phyloP scores from a whole-genome alignment of 2,888 invertebrate species.

The Meliscaeva auricollis region DNA sequence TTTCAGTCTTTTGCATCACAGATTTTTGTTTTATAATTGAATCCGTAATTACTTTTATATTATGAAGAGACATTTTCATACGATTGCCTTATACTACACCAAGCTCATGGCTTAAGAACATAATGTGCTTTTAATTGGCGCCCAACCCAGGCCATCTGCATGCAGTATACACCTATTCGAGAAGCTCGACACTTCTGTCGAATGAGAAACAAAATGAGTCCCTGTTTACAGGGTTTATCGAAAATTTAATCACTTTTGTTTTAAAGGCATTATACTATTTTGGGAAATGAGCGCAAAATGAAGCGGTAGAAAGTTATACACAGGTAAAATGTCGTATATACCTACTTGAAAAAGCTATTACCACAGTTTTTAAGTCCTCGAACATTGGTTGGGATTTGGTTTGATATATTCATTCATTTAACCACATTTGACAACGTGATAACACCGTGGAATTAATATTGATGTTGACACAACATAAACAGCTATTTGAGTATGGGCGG shows the following conservation, averaged over 20 bases:
- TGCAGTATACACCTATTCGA: background rate
- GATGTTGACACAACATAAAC: too few relatives aligned
- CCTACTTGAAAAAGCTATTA: too few relatives aligned
- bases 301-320: too few relatives aligned
- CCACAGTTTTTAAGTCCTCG: too few relatives aligned
- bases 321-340: too few relatives aligned
- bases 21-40: constrained; percentile 43
- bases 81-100: constrained; percentile 1
- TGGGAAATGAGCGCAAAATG: too few relatives aligned
- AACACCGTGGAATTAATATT: too few relatives aligned
- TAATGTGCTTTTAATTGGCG: constrained; percentile 51
- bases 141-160: constrained; percentile 11
- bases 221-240: background rate
- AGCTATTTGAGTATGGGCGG: too few relatives aligned
- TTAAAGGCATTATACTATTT: background rate
- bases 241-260: background rate
- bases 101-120: constrained; percentile 5
- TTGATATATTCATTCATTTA: too few relatives aligned
- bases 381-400: too few relatives aligned
- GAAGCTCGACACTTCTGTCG: constrained; percentile 12
- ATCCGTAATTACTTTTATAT: constrained; percentile 44
- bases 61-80: background rate
- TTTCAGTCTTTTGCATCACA: constrained; percentile 45
- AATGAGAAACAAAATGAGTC: background rate
- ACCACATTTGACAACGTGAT: too few relatives aligned